A percentile compares a stretch with the other conserved stretches of the same genome.
Evolutionary conservation across 2,113 vertebrate genomes (phyloP).

Genomic region (Ceratotherium simum): DNA sequence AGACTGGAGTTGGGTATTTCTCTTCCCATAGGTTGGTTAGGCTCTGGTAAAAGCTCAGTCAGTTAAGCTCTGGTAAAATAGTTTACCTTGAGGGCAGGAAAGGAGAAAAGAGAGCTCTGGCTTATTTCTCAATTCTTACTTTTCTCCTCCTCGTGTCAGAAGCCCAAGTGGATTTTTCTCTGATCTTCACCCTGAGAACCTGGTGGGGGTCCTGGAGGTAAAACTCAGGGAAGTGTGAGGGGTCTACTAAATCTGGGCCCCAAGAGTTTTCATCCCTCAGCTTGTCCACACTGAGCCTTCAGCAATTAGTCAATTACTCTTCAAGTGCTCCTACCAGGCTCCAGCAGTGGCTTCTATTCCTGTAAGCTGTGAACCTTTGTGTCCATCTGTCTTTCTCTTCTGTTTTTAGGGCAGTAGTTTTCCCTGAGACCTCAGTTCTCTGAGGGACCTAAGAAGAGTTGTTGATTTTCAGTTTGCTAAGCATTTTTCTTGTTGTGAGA

Average conservation of each 20-base stretch:
- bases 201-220: not conserved
- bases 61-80: not conserved
- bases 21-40: too few relatives aligned
- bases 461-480: too few relatives aligned
- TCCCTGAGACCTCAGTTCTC: too few relatives aligned
- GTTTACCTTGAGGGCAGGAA: too few relatives aligned
- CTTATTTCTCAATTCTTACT: not conserved
- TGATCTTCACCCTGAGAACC: not conserved
- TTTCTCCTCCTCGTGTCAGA: not conserved
- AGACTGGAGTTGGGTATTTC: too few relatives aligned
- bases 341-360: not conserved
- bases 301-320: not conserved
- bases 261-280: not conserved
- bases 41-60: too few relatives aligned
- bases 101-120: too few relatives aligned
- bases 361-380: not conserved
- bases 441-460: too few relatives aligned
- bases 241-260: not conserved
- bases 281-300: not conserved
- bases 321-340: not conserved
- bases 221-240: not conserved
- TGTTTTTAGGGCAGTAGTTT: too few relatives aligned
- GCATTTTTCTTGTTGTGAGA: not conserved
- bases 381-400: not conserved
- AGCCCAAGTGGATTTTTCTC: not conserved